Base-by-base conservation (phyloP, 2,888 invertebrate species). In the Eumerus sabulonum region DNA sequence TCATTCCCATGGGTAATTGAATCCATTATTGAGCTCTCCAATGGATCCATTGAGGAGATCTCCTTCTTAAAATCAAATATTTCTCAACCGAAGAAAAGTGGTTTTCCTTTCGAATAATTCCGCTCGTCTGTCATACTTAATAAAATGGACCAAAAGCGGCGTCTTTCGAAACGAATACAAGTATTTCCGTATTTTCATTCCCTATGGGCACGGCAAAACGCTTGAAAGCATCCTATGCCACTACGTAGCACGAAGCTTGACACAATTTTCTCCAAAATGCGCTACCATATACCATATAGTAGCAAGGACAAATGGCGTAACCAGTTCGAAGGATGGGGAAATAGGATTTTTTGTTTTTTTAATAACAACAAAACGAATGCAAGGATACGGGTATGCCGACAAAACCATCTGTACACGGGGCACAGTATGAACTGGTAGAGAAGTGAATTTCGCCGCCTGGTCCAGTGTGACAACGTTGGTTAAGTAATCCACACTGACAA, bases 401-500 rank as follows among this genome's bases (percentile, higher is more conserved):
- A 9, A 40, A 36, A 36, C 36, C 36, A n/a, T 27, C 56, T 51
- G 54, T 60, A n/a, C n/a, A n/a, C n/a, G n/a, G 38, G 57, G 66
- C 59, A 59, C 45, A 57, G 70, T 40, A 40, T 40, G 40, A 3
- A 40, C 40, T 9, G 40, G n/a, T 27, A 4, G 27, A 4, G 27
- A 7, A 27, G 27, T 27, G 2, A 27, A 7, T 27, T 27, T 60
- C 48, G 50, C 45, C 54, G 45, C 56, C 53, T 40, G 13, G 36
- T 36, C 63, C 36, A 35, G 19, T 51, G 56, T 68, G 63, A 51
- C 53, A 63, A 76, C 70, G 64, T 45, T 57, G 70, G 76, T 76
- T 70, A 60, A 70, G 59, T 76, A 76, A 76, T 68, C 63, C 36
- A 53, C 64, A 53, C 76, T 53, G 44, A 70, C 70, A 76, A 76